Conservation (phyloP, 2,888 invertebrate species). For the Strigamia transsilvanica region DNA sequence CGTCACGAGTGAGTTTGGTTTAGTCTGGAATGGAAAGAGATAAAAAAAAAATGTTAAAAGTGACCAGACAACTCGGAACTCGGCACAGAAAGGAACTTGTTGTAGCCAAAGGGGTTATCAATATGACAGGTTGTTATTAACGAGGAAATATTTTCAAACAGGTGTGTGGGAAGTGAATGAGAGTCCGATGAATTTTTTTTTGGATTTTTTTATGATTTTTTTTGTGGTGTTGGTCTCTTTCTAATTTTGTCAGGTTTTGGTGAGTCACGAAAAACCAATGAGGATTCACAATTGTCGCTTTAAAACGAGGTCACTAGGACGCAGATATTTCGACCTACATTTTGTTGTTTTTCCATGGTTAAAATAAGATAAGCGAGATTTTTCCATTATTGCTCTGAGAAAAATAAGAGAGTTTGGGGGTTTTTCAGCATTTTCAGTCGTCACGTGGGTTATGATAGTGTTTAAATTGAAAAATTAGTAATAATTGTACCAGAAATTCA, state of each 20-base stretch:
- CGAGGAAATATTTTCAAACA: constrained; percentile 6
- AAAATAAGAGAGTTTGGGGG: background rate
- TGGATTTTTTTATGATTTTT: background rate
- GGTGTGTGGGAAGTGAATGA: constrained; percentile 3
- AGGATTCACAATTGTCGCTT: constrained; percentile 9
- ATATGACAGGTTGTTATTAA: constrained; percentile 10
- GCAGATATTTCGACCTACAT: background rate
- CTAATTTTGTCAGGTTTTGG: background rate
- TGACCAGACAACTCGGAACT: constrained; percentile 18
- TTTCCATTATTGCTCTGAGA: background rate
- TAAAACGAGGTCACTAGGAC: constrained; percentile 17
- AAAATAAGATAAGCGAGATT: background rate
- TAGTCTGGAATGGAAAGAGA: background rate
- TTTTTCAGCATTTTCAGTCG: background rate
- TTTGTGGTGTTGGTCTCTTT: background rate
- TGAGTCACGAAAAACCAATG: background rate
- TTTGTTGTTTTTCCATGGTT: background rate
- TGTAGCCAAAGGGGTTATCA: constrained; percentile 19
- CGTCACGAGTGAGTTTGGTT: background rate
- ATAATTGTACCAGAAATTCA: too few species aligned
- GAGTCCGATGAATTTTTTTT: background rate
- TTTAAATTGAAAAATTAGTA: too few species aligned
- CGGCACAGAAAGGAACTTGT: constrained; percentile 26
- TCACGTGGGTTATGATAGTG: too few species aligned
- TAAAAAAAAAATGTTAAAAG: background rate